phyloP scores from a whole-genome alignment of 2,113 vertebrate species.

The Trichechus manatus region DNA sequence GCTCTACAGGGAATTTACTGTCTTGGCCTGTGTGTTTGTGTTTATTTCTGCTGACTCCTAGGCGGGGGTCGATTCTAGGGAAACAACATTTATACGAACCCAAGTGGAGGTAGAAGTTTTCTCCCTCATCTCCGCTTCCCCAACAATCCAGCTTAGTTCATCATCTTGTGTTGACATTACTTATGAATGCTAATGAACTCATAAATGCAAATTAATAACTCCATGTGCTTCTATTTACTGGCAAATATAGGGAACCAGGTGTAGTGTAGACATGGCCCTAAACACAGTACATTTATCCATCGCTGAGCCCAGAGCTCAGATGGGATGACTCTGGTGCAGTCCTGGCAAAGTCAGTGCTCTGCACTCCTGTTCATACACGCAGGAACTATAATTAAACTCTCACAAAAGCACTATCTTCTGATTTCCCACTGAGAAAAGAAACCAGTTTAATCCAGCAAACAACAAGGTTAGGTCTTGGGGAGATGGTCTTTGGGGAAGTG shows the following conservation, averaged over 20 bases:
- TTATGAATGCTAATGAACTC: constrained; percentile 81
- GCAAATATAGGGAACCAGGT: constrained; percentile 78
- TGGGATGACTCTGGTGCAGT: neutral
- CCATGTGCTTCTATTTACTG: constrained; percentile 80
- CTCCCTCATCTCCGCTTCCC: constrained; percentile 71
- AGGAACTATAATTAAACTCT: constrained; percentile 25
- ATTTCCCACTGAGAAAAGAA: constrained; percentile 35
- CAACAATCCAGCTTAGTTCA: constrained; percentile 78
- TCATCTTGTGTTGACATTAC: constrained; percentile 83
- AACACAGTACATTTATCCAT: constrained; percentile 2
- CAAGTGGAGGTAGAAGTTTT: constrained; percentile 63
- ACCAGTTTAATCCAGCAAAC: constrained; percentile 4
- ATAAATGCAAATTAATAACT: constrained; percentile 83
- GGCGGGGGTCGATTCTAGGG: constrained; percentile 60
- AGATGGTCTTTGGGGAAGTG: neutral
- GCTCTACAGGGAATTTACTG: constrained; percentile 72
- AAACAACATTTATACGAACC: constrained; percentile 75
- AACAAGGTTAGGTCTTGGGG: neutral
- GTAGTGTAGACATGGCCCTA: constrained; percentile 62
- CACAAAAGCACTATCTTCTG: constrained; percentile 14
- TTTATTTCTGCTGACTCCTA: constrained; percentile 77
- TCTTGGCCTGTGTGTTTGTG: constrained; percentile 71
- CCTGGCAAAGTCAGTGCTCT: neutral
- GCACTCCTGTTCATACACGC: neutral
- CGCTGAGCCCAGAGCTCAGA: constrained; percentile 39